These are phyloP conservation scores for Colletes collaris DNA, from an alignment of 2,888 invertebrate genomes.

Conservation along the genomic window DNA sequence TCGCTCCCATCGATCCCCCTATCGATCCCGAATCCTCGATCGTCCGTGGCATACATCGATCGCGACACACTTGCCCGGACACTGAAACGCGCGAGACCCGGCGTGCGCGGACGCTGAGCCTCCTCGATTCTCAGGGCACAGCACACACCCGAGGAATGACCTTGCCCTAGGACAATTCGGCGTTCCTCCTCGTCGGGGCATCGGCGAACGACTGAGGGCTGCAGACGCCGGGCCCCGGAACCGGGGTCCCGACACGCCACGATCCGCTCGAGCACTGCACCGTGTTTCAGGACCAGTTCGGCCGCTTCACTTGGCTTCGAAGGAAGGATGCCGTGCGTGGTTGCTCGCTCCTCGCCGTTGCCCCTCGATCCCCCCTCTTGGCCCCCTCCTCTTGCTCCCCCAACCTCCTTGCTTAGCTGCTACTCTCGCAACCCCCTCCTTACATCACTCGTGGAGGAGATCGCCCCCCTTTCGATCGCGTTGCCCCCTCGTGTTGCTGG, in stretches of 20 bases:
- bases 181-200: slow-evolving; percentile 78
- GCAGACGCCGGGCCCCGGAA: slow-evolving; percentile 74
- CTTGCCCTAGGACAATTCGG: slow-evolving; percentile 64
- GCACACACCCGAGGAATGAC: slow-evolving; percentile 29
- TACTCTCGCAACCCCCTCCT: slow-evolving; percentile 55
- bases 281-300: slow-evolving; percentile 77
- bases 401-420: slow-evolving; percentile 41
- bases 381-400: slow-evolving; percentile 38
- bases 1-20: slow-evolving; percentile 1
- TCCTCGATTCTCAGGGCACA: slow-evolving; percentile 21
- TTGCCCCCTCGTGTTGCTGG: slow-evolving; percentile 45
- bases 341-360: slow-evolving; percentile 57
- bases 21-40: background rate
- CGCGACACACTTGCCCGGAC: slow-evolving; percentile 16
- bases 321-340: slow-evolving; percentile 73
- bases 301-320: slow-evolving; percentile 75
- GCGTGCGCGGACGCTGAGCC: background rate
- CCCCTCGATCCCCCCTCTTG: slow-evolving; percentile 37
- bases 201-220: slow-evolving; percentile 81
- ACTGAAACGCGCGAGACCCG: background rate
- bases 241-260: slow-evolving; percentile 73
- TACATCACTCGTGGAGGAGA: slow-evolving; percentile 34
- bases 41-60: background rate
- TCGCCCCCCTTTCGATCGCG: slow-evolving; percentile 56
- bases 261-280: slow-evolving; percentile 68